A percentile compares a stretch with the other conserved stretches of the same genome.
Conservation (phyloP, 2,797 vertebrate genomes). For the Acropternis orthonyx region DNA sequence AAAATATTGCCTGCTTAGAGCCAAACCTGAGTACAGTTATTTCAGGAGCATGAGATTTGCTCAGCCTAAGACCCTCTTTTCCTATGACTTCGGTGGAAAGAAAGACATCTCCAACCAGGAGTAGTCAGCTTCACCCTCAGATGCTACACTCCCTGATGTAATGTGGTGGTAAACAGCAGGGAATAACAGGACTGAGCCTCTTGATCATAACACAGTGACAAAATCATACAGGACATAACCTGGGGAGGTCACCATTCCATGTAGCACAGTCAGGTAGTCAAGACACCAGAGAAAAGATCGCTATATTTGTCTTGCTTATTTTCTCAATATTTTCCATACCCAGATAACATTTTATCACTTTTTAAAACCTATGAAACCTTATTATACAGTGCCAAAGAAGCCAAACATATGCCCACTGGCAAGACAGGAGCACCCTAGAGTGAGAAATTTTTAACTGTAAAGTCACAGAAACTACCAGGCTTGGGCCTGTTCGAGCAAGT, state of each 20-base stretch:
- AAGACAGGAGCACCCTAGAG: not conserved
- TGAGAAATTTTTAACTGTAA: not conserved
- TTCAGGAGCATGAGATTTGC: not conserved
- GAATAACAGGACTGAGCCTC: not conserved
- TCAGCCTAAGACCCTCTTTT: not conserved
- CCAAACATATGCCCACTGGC: not conserved
- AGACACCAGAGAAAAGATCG: not conserved
- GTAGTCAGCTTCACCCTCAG: not conserved
- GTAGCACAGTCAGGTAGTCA: fast-evolving
- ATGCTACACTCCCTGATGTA: not conserved
- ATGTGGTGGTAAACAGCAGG: not conserved
- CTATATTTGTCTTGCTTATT: not conserved
- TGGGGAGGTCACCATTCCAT: fast-evolving
- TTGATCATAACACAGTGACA: fast-evolving
- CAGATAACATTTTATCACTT: not conserved
- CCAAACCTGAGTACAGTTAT: not conserved
- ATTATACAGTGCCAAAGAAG: not conserved
- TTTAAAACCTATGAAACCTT: not conserved
- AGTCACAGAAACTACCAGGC: not conserved
- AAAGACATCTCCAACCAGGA: not conserved
- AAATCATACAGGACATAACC: not conserved
- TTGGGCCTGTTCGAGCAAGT: not conserved
- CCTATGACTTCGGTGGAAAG: not conserved
- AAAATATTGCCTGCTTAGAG: not conserved
- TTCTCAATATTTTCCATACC: not conserved